Conservation (phyloP, 2,888 invertebrate species). For the Callinectes sapidus region DNA sequence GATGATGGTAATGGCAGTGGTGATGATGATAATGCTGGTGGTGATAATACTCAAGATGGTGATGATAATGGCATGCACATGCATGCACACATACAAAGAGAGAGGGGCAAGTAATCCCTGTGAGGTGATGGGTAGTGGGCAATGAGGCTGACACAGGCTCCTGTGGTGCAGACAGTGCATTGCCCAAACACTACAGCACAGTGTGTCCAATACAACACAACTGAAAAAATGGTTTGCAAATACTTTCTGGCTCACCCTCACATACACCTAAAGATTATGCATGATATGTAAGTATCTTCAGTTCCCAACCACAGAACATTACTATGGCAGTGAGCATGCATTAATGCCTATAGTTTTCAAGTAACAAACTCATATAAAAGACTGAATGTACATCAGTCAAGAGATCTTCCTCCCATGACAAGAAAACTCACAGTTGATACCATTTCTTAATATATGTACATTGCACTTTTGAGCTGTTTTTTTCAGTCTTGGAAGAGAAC, state of each 20-base stretch:
- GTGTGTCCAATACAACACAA: not conserved
- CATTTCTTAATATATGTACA: not conserved
- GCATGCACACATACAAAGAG: no score
- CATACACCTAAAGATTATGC: not conserved
- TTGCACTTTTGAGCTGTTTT: not conserved
- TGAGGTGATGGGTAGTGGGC: not conserved
- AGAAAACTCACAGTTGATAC: not conserved
- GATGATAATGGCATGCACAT: no score
- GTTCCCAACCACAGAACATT: not conserved
- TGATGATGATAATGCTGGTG: no score
- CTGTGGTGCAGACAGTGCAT: not conserved
- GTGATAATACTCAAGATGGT: no score
- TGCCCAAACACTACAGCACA: not conserved
- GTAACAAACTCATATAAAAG: not conserved
- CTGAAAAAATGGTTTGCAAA: not conserved
- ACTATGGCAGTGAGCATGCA: not conserved
- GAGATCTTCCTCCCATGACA: not conserved
- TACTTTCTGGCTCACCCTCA: not conserved
- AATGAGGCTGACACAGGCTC: not conserved
- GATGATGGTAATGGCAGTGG: no score
- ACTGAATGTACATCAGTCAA: slow-evolving; percentile 4
- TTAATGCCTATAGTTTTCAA: not conserved
- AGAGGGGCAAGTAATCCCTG: not conserved
- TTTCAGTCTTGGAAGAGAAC: not conserved
- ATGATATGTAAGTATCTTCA: not conserved